Conservation (phyloP, 1,140 invertebrate genomes). For the Calephelis virginiensis region DNA sequence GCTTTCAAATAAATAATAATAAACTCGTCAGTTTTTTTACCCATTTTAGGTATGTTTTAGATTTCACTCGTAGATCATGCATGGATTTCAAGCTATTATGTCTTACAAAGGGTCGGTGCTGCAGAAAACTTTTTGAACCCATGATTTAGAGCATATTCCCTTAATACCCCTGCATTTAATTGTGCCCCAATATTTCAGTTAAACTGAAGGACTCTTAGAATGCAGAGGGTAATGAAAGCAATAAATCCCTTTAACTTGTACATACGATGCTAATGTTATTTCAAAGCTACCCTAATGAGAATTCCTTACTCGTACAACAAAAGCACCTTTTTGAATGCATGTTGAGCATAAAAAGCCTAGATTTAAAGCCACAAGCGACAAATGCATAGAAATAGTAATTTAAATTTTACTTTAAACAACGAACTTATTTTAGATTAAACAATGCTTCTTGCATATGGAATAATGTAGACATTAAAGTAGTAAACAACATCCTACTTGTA, state of each 20-base stretch:
- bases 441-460: not conserved
- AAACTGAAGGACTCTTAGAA: slow-evolving; percentile 42
- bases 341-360: slow-evolving; percentile 61
- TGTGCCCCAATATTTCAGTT: slow-evolving; percentile 34
- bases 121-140: slow-evolving; percentile 1
- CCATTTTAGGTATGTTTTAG: too few relatives aligned
- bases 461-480: not conserved
- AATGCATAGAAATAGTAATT: slow-evolving; percentile 26
- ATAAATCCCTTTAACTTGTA: slow-evolving; percentile 45
- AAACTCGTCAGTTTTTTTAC: too few relatives aligned
- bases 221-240: slow-evolving; percentile 50
- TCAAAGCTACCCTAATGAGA: slow-evolving; percentile 69
- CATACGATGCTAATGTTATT: slow-evolving; percentile 61
- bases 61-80: too few relatives aligned
- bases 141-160: slow-evolving; percentile 1
- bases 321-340: slow-evolving; percentile 59
- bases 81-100: not conserved
- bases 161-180: slow-evolving; percentile 12
- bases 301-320: slow-evolving; percentile 61
- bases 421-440: slow-evolving; percentile 15
- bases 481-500: not conserved
- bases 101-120: not conserved
- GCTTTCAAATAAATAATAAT: too few relatives aligned
- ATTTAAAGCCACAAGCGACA: slow-evolving; percentile 52
- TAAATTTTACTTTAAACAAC: slow-evolving; percentile 3